Evolutionary conservation across 1,140 invertebrate genomes (phyloP).

Genomic region (Drosophila sulfurigaster): DNA sequence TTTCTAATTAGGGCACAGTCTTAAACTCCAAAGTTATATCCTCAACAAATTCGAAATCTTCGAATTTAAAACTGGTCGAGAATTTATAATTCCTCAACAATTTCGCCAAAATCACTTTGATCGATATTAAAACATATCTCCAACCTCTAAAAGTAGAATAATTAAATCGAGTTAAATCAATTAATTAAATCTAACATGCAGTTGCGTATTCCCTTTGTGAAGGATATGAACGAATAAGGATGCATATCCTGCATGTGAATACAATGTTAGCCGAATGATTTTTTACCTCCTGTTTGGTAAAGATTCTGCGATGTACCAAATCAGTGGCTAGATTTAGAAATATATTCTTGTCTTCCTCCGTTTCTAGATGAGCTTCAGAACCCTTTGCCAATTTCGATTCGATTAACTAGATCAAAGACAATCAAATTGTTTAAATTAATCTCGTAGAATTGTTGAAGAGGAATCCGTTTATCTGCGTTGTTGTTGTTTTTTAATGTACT

Average conservation of each 20-base stretch:
- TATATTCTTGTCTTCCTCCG: slow-evolving; percentile 59
- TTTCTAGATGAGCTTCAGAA: background rate
- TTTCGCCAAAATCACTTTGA: slow-evolving; percentile 71
- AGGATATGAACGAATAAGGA: slow-evolving; percentile 79
- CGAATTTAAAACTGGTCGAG: slow-evolving; percentile 67
- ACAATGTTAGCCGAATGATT: slow-evolving; percentile 78
- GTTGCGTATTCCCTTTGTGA: slow-evolving; percentile 75
- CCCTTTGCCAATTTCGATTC: slow-evolving; percentile 50
- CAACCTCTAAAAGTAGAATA: slow-evolving; percentile 54
- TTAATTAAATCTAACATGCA: slow-evolving; percentile 48
- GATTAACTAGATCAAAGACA: slow-evolving; percentile 45
- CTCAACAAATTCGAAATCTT: slow-evolving; percentile 72
- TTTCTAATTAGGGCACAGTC: slow-evolving; percentile 55
- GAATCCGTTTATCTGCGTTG: too few species aligned
- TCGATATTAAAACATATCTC: slow-evolving; percentile 75
- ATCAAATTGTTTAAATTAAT: background rate
- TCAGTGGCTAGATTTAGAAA: slow-evolving; percentile 69
- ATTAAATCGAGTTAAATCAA: background rate
- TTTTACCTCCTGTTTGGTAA: slow-evolving; percentile 70
- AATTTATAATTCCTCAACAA: slow-evolving; percentile 71
- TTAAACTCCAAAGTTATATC: slow-evolving; percentile 77
- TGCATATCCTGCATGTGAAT: slow-evolving; percentile 61
- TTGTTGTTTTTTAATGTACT: slow-evolving; percentile 46
- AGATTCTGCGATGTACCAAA: slow-evolving; percentile 57
- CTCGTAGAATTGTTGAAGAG: too few species aligned